A percentile compares a stretch with the other conserved stretches of the same genome.
Conservation (phyloP, 2,888 invertebrate genomes). For the Lepidonotus clava region DNA sequence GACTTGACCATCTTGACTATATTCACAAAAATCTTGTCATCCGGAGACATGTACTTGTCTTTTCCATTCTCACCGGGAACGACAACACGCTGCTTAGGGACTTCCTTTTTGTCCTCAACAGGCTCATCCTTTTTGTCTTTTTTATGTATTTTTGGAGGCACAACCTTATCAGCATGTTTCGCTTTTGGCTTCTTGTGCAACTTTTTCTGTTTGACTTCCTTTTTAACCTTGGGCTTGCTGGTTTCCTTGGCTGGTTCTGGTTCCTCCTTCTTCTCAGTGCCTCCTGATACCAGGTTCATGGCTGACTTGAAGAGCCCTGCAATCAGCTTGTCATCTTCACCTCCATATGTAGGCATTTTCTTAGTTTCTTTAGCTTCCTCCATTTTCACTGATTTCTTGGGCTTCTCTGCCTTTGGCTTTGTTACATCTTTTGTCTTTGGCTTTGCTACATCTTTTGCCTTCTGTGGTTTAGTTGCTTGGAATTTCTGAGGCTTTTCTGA, state of each 20-base stretch:
- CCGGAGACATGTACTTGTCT: neutral
- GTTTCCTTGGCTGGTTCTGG: neutral
- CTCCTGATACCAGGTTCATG: neutral
- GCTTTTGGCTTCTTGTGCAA: neutral
- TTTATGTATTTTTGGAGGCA: neutral
- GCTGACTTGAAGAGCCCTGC: neutral
- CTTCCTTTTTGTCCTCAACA: neutral
- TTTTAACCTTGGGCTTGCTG: no score
- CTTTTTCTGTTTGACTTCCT: neutral
- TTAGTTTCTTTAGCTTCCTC: neutral
- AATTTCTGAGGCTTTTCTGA: neutral
- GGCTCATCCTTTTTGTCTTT: neutral
- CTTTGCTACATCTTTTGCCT: no score
- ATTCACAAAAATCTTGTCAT: neutral
- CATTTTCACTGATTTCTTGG: neutral
- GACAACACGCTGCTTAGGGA: no score
- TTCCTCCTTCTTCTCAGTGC: neutral
- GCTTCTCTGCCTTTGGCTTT: neutral
- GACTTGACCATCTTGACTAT: neutral
- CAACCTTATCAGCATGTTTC: neutral
- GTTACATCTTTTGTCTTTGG: neutral
- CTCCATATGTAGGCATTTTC: neutral
- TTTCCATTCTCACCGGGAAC: neutral
- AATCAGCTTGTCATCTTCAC: slow-evolving; percentile 7
- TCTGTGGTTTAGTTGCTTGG: no score